Evolutionary conservation across 2,888 invertebrate species (phyloP), one percentile per base, ranked within the genome.

Genomic region (Epistrophella euchroma): DNA sequence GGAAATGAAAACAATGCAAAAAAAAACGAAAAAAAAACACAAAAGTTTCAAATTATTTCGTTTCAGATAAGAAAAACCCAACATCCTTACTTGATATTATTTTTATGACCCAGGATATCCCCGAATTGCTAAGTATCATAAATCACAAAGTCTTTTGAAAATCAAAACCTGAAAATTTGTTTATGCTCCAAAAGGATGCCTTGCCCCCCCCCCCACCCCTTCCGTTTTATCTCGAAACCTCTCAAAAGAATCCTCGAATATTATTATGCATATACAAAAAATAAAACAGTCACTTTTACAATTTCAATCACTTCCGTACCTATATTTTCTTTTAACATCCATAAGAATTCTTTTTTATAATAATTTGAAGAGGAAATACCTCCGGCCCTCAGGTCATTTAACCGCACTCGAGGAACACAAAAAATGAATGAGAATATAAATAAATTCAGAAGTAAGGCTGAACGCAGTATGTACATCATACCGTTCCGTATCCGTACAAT

Each of bases 71-170:
- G 37, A 10, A 25, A 37, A n/a, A 11, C 10, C 37, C 19, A 52
- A 22, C 50, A 35, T 35, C 35, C 22, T 22, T 22, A 2, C 22
- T 32, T 32, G 28, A 28, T 11, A 37, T 58, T 15, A 19, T 19
- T 52, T 52, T n/a, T 52, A 25, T 68, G 50, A 37, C 25, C 68
- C 50, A 62, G 45, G 60, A 60, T 37, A 45, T 64, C 45, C 11
- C 45, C 25, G 28, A 43, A 64, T 68, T 50, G 32, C n/a, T 43
- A 66, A 70, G 52, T 64, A 74, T 82, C 77, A 78, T 86, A 82
- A 86, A 86, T 86, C 77, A 82, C 71, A 52, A 73, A 80, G 64
- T 43, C 72, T 62, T 66, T 76, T 85, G 50, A 68, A 85, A 77
- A 72, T 62, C 56, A 68, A 77, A 77, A 77, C 64, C 68, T 64